phyloP scores from a whole-genome alignment of 1,140 invertebrate species.

The Varroa destructor region DNA sequence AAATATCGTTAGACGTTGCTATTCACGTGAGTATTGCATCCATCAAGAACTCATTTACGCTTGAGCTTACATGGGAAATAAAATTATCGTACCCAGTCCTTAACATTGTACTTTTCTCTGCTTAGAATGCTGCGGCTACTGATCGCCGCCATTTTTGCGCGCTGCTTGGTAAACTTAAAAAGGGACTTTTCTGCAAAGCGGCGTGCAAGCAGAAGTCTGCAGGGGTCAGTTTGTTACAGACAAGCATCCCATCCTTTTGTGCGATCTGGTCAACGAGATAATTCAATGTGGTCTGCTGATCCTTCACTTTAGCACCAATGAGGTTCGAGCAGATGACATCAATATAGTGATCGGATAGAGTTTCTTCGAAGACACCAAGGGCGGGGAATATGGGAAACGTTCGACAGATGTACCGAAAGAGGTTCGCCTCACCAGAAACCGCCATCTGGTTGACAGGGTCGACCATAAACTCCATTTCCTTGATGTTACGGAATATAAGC shows the following conservation, averaged over 20 bases:
- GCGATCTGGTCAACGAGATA: neutral
- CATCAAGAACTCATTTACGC: no score
- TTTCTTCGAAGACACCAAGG: neutral
- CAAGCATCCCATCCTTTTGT: neutral
- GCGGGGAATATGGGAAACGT: neutral
- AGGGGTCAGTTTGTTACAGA: neutral
- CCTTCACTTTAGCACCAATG: neutral
- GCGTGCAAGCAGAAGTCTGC: slow-evolving; percentile 9
- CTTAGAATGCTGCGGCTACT: no score
- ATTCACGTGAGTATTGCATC: no score
- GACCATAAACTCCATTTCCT: neutral
- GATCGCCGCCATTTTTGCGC: no score
- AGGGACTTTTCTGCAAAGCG: no score
- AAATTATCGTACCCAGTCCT: no score
- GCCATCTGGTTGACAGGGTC: neutral
- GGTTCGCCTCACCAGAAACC: slow-evolving; percentile 2
- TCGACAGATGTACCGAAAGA: neutral
- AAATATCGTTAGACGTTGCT: no score
- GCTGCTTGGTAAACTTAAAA: no score
- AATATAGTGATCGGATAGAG: neutral
- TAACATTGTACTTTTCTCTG: no score
- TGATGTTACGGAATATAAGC: neutral
- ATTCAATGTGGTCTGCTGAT: neutral
- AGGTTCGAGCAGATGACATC: neutral
- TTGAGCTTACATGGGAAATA: no score